Evolutionary conservation across 1,140 invertebrate genomes (phyloP), one percentile per base, ranked within the genome.

Genomic region (Metaphire vulgaris): DNA sequence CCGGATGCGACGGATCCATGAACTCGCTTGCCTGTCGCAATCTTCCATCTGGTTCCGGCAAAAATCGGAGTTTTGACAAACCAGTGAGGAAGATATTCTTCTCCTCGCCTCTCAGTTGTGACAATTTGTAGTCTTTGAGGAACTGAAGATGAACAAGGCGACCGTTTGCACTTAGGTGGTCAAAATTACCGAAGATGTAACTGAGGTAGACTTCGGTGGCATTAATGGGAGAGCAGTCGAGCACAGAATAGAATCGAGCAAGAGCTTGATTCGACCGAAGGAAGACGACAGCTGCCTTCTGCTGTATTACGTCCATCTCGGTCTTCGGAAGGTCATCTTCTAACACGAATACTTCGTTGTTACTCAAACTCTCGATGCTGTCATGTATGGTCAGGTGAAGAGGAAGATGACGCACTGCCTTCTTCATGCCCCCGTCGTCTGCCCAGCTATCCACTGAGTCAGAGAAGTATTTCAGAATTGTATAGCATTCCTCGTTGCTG

Each of bases 401-500:
- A 12, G 77, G 77, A 21, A 78, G 68, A 1, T 34, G n/a, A 1
- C 66, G 73, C 1, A 78, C 68, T 1, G 31, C 32, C 16, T 65
- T 68, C 21, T 34, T 66, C 2, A 34, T 33, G 66, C 69, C 74
- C 29, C 16, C n/a, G 65, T 78, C 74, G 6, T 65, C 28, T 32
- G 41, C 41, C 77, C 77, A 78, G 12, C 32, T 16, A 30, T 41
- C 56, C 2, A 33, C 32, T 2, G 73, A 14, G 31, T 78, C 77
- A 32, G 33, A 56, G 32, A 75, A 78, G 33, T 78, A 78, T 31
- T 78, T 78, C 21, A 74, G 34, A n/a, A 78, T 75, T 21, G 69
- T 66, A 6, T 34, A 64, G 69, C 77, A 74, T 69, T 78, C 77
- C 29, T 78, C 77, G 12, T 33, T 28, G 21, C 70, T 73, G 26